These are phyloP conservation scores for Stomatorhinus ivindoensis DNA, from an alignment of 2,113 vertebrate species.

Conservation along the genomic window DNA sequence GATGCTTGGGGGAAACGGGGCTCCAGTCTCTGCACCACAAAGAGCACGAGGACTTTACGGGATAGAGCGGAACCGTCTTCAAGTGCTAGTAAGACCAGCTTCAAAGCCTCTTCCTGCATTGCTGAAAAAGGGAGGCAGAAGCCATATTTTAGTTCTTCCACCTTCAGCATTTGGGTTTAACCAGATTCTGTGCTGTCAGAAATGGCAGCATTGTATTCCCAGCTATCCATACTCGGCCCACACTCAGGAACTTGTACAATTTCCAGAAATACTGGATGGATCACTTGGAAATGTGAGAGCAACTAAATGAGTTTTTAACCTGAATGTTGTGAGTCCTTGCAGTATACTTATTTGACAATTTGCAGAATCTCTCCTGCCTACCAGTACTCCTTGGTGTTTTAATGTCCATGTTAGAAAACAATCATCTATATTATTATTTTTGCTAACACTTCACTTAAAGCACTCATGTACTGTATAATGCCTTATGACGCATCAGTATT, in stretches of 20 bases:
- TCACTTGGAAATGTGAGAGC: neutral
- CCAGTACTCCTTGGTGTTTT: too few relatives aligned
- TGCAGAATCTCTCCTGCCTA: neutral
- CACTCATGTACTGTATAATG: too few relatives aligned
- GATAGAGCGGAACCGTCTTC: conserved; percentile 94
- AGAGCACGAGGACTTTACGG: conserved; percentile 92
- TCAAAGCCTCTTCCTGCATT: conserved; percentile 96
- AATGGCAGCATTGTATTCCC: neutral
- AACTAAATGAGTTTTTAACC: neutral
- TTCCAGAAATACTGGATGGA: too few relatives aligned
- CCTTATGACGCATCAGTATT: too few relatives aligned
- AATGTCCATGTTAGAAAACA: too few relatives aligned
- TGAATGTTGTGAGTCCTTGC: neutral
- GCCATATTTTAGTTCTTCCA: neutral
- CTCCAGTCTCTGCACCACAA: conserved; percentile 94
- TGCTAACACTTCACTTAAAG: too few relatives aligned
- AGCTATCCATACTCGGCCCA: neutral
- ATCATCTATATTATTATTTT: too few relatives aligned
- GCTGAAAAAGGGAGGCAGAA: conserved; percentile 53
- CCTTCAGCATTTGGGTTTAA: neutral
- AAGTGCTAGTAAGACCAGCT: conserved; percentile 87
- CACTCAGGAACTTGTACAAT: neutral
- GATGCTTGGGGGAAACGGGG: conserved; percentile 95
- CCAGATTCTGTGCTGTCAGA: neutral
- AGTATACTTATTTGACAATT: neutral